Base-by-base conservation (phyloP, 1,140 invertebrate species). In the Papilio machaon region DNA sequence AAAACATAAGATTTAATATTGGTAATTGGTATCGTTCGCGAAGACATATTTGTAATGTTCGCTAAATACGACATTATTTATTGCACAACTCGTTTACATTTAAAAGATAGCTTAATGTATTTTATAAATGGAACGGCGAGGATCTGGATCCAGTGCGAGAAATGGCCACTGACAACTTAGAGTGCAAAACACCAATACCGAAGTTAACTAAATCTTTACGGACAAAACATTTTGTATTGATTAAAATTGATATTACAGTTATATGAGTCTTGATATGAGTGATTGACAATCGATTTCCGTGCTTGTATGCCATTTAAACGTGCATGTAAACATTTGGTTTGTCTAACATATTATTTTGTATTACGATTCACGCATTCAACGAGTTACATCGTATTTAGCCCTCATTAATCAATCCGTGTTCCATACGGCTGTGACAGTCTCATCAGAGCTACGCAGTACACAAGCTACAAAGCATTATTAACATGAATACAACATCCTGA, bases 321-420 rank as follows among this genome's bases (percentile, higher is more conserved):
- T 67, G 30, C 64, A 70, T 19, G 30, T 7, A 70, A 70, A 30
- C 60, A 64, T 67, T 67, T 67, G 30, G 13, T 30, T 70, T 70
- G 64, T 70, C 64, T 70, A 70, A 70, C 64, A 35, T 70, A 70
- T 64, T 64, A 64, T 70, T 67, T 70, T 70, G 46, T 43, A 74
- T 47, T 43, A 43, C 38, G 46, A 76, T 76, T 49, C 46, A 38
- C 35, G 35, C 70, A 52, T 54, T 76, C 46, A 76, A 49, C 74
- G 43, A 76, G 43, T 49, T 76, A 76, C 46, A 54, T 75, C n/a
- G 19, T 35, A 43, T 47, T 75, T 47, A 76, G 19, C 74, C 46
- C 47, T 52, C 74, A 76, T 76, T 76, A 76, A 76, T 76, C 74
- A 76, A 76, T 74, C 73, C 43, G 73, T 76, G 74, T 47, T 76